Conservation (phyloP, 1,140 invertebrate species). For the Sipha flava region DNA sequence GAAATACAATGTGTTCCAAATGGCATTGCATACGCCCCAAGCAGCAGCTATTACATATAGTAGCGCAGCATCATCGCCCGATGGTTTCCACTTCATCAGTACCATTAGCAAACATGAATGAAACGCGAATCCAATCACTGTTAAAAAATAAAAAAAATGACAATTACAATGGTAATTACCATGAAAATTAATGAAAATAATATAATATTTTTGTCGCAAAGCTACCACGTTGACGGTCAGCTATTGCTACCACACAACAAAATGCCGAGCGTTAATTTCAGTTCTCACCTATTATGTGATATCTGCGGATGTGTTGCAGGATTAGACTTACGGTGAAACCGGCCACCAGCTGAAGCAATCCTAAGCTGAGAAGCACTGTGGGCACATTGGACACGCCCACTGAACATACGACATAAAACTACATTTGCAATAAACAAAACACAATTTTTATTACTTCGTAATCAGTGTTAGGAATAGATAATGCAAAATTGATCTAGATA, state of each 20-base stretch:
- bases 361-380: slow-evolving; percentile 55
- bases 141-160: too few relatives aligned
- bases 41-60: slow-evolving; percentile 62
- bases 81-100: slow-evolving; percentile 54
- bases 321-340: slow-evolving; percentile 60
- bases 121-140: slow-evolving; percentile 58
- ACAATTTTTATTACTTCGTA: too few relatives aligned
- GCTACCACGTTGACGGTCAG: too few relatives aligned
- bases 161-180: background rate
- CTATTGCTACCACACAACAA: too few relatives aligned
- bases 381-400: slow-evolving; percentile 56
- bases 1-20: slow-evolving; percentile 57
- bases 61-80: slow-evolving; percentile 53
- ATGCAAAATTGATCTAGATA: too few relatives aligned
- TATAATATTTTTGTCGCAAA: too few relatives aligned
- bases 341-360: slow-evolving; percentile 56
- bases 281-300: slow-evolving; percentile 54
- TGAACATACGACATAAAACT: slow-evolving; percentile 56
- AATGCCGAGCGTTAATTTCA: too few relatives aligned
- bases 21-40: slow-evolving; percentile 65
- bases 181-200: background rate
- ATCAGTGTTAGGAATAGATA: too few relatives aligned
- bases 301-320: slow-evolving; percentile 53
- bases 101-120: slow-evolving; percentile 59
- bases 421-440: slow-evolving; percentile 35